Percentiles rank a stretch among this genome's conserved stretches.
Evolutionary conservation across 2,113 vertebrate species (phyloP).

Genomic region (Chauna torquata): DNA sequence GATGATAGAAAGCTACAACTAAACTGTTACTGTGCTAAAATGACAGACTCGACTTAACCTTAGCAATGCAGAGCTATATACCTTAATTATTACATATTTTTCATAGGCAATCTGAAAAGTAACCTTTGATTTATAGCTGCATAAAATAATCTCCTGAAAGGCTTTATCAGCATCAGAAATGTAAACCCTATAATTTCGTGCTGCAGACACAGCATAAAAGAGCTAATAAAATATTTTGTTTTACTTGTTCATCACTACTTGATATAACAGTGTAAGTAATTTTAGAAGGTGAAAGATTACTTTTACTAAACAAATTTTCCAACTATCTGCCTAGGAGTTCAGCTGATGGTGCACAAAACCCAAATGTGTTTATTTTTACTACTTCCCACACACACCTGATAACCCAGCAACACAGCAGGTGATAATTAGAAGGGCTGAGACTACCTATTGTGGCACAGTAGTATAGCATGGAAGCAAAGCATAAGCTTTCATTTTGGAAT

Average conservation of each 20-base stretch:
- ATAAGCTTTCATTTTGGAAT: not conserved
- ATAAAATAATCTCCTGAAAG: slow-evolving; percentile 21
- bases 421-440: not conserved
- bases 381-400: not conserved
- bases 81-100: slow-evolving; percentile 31
- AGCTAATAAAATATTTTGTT: slow-evolving; percentile 51
- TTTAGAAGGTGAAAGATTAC: slow-evolving; percentile 30
- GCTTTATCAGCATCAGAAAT: slow-evolving; percentile 30
- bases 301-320: not conserved
- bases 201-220: slow-evolving; percentile 45
- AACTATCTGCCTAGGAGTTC: not conserved
- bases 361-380: not conserved
- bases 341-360: not conserved
- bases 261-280: not conserved
- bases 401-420: not conserved
- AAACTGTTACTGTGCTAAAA: not conserved
- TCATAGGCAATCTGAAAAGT: slow-evolving; percentile 21
- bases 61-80: not conserved
- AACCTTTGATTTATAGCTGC: slow-evolving; percentile 65
- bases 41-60: not conserved
- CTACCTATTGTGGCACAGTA: not conserved
- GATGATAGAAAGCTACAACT: not conserved
- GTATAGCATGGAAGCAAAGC: not conserved
- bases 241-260: slow-evolving; percentile 41
- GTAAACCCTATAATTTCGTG: slow-evolving; percentile 21